Evolutionary conservation across 2,113 vertebrate species (phyloP).

Genomic region (Typhlomys cinereus): DNA sequence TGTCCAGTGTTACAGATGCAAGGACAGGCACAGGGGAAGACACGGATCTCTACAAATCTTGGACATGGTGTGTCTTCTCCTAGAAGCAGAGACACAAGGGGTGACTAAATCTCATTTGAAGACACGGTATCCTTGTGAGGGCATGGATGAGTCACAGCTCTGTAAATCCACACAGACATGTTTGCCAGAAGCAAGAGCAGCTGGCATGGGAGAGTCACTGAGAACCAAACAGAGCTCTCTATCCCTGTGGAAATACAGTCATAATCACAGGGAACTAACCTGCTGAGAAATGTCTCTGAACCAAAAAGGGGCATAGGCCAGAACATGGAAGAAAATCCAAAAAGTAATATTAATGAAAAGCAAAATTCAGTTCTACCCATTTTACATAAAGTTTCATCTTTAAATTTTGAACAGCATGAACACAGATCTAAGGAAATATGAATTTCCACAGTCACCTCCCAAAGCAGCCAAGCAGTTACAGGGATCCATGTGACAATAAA

Average conservation of each 20-base stretch:
- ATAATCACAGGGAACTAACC: not conserved
- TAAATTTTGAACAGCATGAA: not conserved
- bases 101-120: conserved; percentile 35
- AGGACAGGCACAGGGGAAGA: not conserved
- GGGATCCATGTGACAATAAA: not conserved
- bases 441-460: not conserved
- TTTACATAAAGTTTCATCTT: not conserved
- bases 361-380: not conserved
- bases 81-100: not conserved
- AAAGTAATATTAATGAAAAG: not conserved
- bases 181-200: not conserved
- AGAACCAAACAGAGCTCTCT: too few relatives aligned
- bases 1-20: not conserved
- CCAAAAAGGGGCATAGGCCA: not conserved
- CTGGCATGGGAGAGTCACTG: rapidly evolving
- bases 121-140: not conserved
- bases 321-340: not conserved
- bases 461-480: not conserved
- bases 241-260: not conserved
- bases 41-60: conserved; percentile 28
- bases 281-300: not conserved
- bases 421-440: not conserved
- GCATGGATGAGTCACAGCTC: not conserved
- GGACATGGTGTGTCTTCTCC: not conserved
- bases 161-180: conserved; percentile 22